Base-by-base conservation (phyloP, 2,113 vertebrate genomes). In the Ardeotis arabs region DNA sequence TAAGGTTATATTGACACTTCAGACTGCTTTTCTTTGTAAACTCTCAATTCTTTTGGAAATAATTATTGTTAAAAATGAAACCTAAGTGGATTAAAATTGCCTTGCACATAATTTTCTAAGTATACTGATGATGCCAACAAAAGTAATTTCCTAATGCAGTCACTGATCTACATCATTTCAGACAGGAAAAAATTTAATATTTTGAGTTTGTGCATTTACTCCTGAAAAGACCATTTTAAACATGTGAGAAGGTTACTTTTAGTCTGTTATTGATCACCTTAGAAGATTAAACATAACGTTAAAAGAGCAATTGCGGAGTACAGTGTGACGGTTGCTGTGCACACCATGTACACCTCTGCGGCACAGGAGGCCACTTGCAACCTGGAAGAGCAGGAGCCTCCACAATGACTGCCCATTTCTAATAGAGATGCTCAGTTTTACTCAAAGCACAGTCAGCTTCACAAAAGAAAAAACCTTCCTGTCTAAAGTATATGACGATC, bases 261-360 rank as follows among this genome's bases (percentile, higher is more conserved):
- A 21, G 3, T 66, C 17, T 89, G 47, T 28, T 49, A 56, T 10
- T n/a, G 35, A 63, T 74, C 1, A 0, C 29, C 14, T 62, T 45
- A 62, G 63, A 68, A 75, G 29, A 70, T 11, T 47, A 86, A 90
- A 78, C 7, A 17, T 23, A 25, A 28, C 3, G 10, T 35, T 84
- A 14, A 74, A 88, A 59, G 12, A 85, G 28, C 37, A 29, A 18
- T 24, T 39, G 33, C 1, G 3, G 21, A 74, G 17, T 41, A 31
- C 23, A 79, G 47, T 0, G 1, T 29, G 49, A 41, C 0, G 2
- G 35, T 8, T 62, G n/a, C 78, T 85, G 50, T 44, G 31, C 35
- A 4, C 7, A 16, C 59, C 3, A 0, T 8, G n/a, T 31, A 45
- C 19, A 59, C 29, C n/a, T 47, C 35, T 0, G 1, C 0, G 0